A percentile compares a stretch with the other conserved stretches of the same genome.
Evolutionary conservation across 2,888 invertebrate species (phyloP).

Genomic region (Ochlodes sylvanus): DNA sequence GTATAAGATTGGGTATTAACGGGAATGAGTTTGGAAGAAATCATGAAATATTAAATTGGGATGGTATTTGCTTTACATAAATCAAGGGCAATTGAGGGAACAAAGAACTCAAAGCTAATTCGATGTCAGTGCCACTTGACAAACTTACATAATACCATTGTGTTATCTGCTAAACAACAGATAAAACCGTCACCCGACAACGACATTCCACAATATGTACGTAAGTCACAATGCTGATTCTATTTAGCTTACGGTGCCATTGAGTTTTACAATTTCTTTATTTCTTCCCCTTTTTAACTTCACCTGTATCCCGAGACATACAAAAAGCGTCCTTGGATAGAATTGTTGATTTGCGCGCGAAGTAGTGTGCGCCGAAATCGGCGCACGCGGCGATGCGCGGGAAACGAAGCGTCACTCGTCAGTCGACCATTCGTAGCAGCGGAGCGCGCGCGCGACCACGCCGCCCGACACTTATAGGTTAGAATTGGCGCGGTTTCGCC

Average conservation of each 20-base stretch:
- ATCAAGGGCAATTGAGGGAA: slow-evolving; percentile 32
- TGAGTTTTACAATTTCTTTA: slow-evolving; percentile 43
- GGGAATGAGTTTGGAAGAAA: no score
- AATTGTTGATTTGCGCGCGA: slow-evolving; percentile 80
- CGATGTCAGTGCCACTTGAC: slow-evolving; percentile 30
- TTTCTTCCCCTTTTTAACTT: slow-evolving; percentile 61
- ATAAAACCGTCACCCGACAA: slow-evolving; percentile 56
- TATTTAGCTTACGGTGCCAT: slow-evolving; percentile 42
- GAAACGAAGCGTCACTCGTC: slow-evolving; percentile 65
- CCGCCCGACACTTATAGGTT: slow-evolving; percentile 68
- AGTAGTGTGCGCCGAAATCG: slow-evolving; percentile 76
- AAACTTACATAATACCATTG: slow-evolving; percentile 34
- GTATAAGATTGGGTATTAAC: no score
- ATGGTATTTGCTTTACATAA: background rate
- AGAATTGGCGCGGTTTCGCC: slow-evolving; percentile 79
- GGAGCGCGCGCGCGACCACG: slow-evolving; percentile 67
- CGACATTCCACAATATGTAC: slow-evolving; percentile 44
- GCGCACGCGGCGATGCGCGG: slow-evolving; percentile 72
- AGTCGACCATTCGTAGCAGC: slow-evolving; percentile 59
- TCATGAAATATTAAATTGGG: background rate
- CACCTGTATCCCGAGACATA: slow-evolving; percentile 74
- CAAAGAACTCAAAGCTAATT: slow-evolving; percentile 37
- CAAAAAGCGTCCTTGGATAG: slow-evolving; percentile 82
- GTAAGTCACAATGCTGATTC: slow-evolving; percentile 38
- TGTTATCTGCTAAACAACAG: slow-evolving; percentile 52